These are phyloP conservation scores for Centruroides sculpturatus DNA, from an alignment of 1,140 invertebrate genomes.

Conservation along the genomic window DNA sequence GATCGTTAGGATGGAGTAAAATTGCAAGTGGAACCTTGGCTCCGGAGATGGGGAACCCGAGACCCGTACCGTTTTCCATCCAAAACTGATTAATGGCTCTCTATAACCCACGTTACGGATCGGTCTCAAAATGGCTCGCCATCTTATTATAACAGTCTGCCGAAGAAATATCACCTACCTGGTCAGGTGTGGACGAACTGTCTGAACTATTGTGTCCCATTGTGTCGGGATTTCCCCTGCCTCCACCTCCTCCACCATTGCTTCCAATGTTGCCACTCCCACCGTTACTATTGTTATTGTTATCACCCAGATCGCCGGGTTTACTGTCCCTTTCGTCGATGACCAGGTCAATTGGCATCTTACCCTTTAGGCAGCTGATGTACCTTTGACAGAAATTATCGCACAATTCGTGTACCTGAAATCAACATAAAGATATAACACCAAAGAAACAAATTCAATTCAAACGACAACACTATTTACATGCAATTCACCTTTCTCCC, in stretches of 20 bases:
- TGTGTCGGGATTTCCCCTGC: constrained; percentile 19
- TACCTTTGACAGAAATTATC: constrained; percentile 48
- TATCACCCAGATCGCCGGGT: constrained; percentile 20
- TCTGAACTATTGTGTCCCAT: constrained; percentile 21
- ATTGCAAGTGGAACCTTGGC: too few species aligned
- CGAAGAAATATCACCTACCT: constrained; percentile 6
- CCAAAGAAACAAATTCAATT: too few species aligned
- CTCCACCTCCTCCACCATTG: constrained; percentile 14
- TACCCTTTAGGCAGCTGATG: constrained; percentile 44
- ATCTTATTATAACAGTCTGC: background rate
- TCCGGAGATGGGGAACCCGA: too few species aligned
- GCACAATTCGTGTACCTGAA: constrained; percentile 44
- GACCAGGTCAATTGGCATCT: constrained; percentile 46
- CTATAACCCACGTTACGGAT: too few species aligned
- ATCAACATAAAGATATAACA: background rate
- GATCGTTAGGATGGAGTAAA: too few species aligned
- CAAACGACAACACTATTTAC: too few species aligned
- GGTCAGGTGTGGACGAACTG: constrained; percentile 22
- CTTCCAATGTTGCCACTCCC: constrained; percentile 13
- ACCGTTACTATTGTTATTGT: constrained; percentile 21
- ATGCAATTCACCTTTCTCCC: too few species aligned
- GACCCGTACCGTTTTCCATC: too few species aligned
- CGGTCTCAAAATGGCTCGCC: too few species aligned
- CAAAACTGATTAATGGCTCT: too few species aligned
- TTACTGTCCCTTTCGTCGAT: constrained; percentile 39